Percentiles rank a stretch among this genome's conserved stretches.
Conservation (phyloP, 2,113 vertebrate genomes). For the Sapajus apella region DNA sequence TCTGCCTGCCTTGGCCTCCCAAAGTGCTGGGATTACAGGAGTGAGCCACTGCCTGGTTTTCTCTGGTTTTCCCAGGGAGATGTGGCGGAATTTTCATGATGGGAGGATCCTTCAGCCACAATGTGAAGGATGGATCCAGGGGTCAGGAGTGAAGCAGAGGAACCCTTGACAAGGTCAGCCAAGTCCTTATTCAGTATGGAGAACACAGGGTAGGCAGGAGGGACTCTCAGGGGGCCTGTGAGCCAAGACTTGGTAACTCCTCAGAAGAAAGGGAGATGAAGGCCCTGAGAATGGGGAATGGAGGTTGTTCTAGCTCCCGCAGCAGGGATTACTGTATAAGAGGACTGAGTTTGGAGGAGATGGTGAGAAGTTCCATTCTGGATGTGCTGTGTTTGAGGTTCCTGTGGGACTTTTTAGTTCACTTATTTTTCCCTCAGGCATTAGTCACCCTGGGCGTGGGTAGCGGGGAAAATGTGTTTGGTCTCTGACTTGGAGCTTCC, state of each 20-base stretch:
- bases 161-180: background rate
- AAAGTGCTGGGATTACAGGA: too few species aligned
- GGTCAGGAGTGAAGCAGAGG: background rate
- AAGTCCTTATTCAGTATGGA: background rate
- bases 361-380: background rate
- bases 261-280: background rate
- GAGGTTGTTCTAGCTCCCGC: background rate
- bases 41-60: too few species aligned
- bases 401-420: slow-evolving; percentile 54
- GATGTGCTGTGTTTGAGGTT: slow-evolving; percentile 2
- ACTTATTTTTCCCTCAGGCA: slow-evolving; percentile 28
- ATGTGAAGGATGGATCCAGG: background rate
- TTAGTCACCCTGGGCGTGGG: slow-evolving; percentile 46
- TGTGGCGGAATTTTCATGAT: background rate
- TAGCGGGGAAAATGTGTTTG: background rate
- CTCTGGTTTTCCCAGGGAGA: background rate
- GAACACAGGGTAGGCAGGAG: background rate
- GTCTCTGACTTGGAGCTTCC: background rate
- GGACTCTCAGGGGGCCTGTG: background rate
- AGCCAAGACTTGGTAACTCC: background rate
- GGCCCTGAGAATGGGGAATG: background rate
- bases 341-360: background rate
- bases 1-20: too few species aligned
- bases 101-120: background rate
- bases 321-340: background rate